Evolutionary conservation across 2,888 invertebrate species (phyloP).

Genomic region (Amaurobius ferox): DNA sequence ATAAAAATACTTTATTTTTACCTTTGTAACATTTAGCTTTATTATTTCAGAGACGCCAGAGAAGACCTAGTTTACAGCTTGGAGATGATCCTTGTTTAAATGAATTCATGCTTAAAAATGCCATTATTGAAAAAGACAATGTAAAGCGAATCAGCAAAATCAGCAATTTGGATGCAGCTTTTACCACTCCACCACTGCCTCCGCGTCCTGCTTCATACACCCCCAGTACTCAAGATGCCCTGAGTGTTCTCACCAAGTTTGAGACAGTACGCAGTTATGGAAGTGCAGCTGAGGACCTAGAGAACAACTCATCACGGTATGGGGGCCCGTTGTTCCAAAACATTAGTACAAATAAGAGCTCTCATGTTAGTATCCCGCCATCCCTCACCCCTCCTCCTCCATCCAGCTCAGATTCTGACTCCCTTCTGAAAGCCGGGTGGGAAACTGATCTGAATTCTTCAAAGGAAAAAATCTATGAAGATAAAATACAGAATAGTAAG

Average conservation of each 20-base stretch:
- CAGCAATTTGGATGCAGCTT: slow-evolving; percentile 84
- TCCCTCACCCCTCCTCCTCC: slow-evolving; percentile 79
- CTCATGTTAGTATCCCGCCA: slow-evolving; percentile 74
- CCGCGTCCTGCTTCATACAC: slow-evolving; percentile 90
- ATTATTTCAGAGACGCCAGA: slow-evolving; percentile 40
- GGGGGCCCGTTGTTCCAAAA: slow-evolving; percentile 76
- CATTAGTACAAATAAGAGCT: slow-evolving; percentile 75
- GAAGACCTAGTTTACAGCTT: slow-evolving; percentile 51
- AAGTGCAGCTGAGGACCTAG: slow-evolving; percentile 94
- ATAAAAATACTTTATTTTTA: no score
- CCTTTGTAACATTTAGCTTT: background rate
- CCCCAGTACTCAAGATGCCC: slow-evolving; percentile 81
- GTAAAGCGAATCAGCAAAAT: slow-evolving; percentile 86
- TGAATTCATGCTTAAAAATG: slow-evolving; percentile 75
- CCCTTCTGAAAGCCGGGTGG: slow-evolving; percentile 85
- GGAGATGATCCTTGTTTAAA: slow-evolving; percentile 74
- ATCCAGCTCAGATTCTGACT: slow-evolving; percentile 81
- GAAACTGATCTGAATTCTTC: slow-evolving; percentile 74
- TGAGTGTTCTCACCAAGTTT: slow-evolving; percentile 84
- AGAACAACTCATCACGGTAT: slow-evolving; percentile 79
- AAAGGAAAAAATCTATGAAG: slow-evolving; percentile 76
- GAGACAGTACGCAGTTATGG: slow-evolving; percentile 95
- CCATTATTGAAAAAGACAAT: slow-evolving; percentile 77
- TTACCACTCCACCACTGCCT: slow-evolving; percentile 80
- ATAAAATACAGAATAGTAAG: slow-evolving; percentile 87